A percentile compares a stretch with the other conserved stretches of the same genome.
Conservation (phyloP, 2,888 invertebrate genomes). For the Ichneumoninae sp. region DNA sequence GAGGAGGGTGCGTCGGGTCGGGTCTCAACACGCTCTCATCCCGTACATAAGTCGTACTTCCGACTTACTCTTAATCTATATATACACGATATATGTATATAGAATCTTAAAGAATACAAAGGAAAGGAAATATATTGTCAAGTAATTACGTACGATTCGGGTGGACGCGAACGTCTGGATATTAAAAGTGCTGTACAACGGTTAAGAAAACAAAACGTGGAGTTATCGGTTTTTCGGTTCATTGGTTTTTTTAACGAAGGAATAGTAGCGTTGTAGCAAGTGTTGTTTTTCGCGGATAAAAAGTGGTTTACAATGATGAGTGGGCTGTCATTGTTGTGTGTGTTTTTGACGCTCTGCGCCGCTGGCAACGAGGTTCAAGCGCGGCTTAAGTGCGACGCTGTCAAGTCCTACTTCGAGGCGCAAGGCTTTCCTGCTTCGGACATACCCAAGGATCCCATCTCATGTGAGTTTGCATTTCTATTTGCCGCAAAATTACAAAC, state of each 20-base stretch:
- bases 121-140: neutral
- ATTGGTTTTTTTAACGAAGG: neutral
- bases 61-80: neutral
- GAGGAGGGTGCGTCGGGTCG: slow-evolving; percentile 69
- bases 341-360: slow-evolving; percentile 76
- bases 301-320: slow-evolving; percentile 71
- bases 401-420: slow-evolving; percentile 84
- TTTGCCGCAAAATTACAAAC: neutral
- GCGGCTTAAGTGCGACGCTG: slow-evolving; percentile 84
- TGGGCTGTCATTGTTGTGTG: slow-evolving; percentile 74
- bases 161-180: slow-evolving; percentile 5
- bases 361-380: slow-evolving; percentile 72
- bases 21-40: slow-evolving; percentile 44
- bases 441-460: slow-evolving; percentile 85
- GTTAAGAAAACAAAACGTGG: neutral
- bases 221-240: neutral
- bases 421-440: slow-evolving; percentile 85
- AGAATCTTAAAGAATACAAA: neutral
- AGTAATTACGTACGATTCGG: neutral
- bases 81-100: neutral
- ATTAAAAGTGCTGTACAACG: slow-evolving; percentile 33
- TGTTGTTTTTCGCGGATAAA: slow-evolving; percentile 32
- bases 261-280: neutral
- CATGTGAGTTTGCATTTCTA: slow-evolving; percentile 83
- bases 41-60: slow-evolving; percentile 24